Evolutionary conservation across 1,140 invertebrate species (phyloP).

Genomic region (Euura saliciscinereae): DNA sequence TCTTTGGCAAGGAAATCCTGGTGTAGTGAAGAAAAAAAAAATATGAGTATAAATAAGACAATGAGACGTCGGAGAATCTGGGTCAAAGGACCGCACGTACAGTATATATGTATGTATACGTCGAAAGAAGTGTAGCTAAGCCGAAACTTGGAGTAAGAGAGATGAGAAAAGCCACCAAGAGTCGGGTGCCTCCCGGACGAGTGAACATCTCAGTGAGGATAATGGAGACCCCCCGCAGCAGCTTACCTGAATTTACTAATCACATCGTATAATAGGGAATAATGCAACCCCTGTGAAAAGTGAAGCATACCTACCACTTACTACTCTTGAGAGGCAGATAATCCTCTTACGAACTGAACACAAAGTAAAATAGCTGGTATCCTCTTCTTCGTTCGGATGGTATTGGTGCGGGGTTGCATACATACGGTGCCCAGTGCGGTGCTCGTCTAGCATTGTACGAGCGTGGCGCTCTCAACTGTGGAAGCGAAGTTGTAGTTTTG

Average conservation of each 20-base stretch:
- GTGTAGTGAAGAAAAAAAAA: no score
- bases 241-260: constrained; percentile 5
- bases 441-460: no score
- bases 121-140: no score
- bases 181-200: not conserved
- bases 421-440: no score
- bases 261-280: constrained; percentile 7
- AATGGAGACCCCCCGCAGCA: constrained; percentile 4
- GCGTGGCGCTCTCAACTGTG: no score
- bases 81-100: no score
- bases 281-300: constrained; percentile 7
- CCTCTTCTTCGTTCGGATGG: not conserved
- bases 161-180: constrained; percentile 7
- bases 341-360: constrained; percentile 56
- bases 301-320: constrained; percentile 7
- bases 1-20: no score
- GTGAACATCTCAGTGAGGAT: not conserved
- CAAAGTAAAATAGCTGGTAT: constrained; percentile 52
- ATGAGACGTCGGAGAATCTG: no score
- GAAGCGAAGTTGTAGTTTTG: no score
- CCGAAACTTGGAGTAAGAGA: not conserved
- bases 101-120: no score
- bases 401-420: no score
- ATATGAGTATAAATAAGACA: no score
- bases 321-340: constrained; percentile 28